Base-by-base conservation (phyloP, 2,113 vertebrate species). In the Desmodus rotundus region DNA sequence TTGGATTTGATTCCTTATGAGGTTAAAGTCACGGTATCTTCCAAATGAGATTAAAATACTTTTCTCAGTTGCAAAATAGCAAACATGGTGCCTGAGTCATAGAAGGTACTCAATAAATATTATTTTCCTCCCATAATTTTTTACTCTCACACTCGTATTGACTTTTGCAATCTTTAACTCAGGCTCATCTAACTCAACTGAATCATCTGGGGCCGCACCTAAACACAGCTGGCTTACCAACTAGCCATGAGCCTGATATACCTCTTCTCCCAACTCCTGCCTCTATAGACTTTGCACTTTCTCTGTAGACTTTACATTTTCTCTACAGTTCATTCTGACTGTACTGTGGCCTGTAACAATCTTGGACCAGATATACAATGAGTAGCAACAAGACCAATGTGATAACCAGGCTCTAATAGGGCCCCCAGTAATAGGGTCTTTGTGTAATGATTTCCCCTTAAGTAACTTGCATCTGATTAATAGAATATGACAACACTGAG, bases 1-100 rank as follows among this genome's bases (percentile, higher is more conserved):
- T 93, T 88, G 16, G 36, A 81, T 83, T 93, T 17, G 28, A n/a
- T 72, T 81, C 61, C 33, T 74, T 82, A 72, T 86, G 52, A 95
- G 22, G 65, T 43, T 58, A 67, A 36, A 1, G 52, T 92, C 38
- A 70, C 33, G 24, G n/a, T 73, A 56, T 43, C 43, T 89, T 65
- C 3, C 26, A 72, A 82, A 65, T 72, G 58, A 67, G 19, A 72
- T 3, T 54, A 3, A 14, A 58, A 76, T 63, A 33, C 0, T 31
- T 58, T 16, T n/a, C 58, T 52, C 36, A 2, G 24, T 52, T 87
- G 38, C 10, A 72, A 87, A 95, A 82, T 11, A 65, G 61, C 5
- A 83, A 33, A n/a, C 19, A 54, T 43, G 2, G 19, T 86, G 7
- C 1, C 28, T 87, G 63, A 82, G 45, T 61, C 76, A 43, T 36